phyloP scores from a whole-genome alignment of 2,888 invertebrate species.

The Cephus pygmeus region DNA sequence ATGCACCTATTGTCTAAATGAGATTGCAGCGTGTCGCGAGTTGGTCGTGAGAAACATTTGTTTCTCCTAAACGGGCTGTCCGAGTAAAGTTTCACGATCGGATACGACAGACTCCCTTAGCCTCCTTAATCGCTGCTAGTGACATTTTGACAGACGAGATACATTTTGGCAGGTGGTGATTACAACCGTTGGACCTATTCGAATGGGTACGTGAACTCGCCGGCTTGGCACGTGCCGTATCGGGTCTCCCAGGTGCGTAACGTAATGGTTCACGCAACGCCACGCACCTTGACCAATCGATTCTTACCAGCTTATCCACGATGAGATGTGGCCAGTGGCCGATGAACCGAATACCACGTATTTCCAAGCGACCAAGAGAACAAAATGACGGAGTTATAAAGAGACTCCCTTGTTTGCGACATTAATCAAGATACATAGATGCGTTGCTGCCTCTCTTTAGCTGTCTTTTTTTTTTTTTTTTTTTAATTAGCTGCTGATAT shows the following conservation, averaged over 20 bases:
- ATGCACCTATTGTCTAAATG: background rate
- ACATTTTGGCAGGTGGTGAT: constrained; percentile 65
- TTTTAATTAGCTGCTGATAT: background rate
- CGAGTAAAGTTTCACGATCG: background rate
- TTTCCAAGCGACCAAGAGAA: constrained; percentile 7
- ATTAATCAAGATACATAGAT: background rate
- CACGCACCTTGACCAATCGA: constrained; percentile 65
- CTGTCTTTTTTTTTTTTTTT: background rate
- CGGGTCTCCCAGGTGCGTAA: constrained; percentile 65
- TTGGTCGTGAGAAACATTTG: background rate
- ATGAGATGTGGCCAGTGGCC: constrained; percentile 37
- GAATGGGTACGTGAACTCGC: constrained; percentile 65
- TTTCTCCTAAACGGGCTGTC: too few relatives aligned
- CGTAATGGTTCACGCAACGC: constrained; percentile 66
- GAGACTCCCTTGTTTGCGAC: background rate
- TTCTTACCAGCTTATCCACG: constrained; percentile 61
- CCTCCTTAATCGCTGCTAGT: background rate
- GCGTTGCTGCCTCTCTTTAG: background rate
- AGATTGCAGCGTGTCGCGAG: background rate
- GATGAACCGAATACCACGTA: constrained; percentile 18
- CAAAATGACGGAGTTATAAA: background rate
- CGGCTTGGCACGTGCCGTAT: constrained; percentile 65
- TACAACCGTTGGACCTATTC: constrained; percentile 64
- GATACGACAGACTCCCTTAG: background rate
- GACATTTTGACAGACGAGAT: constrained; percentile 19